Conservation (phyloP, 2,797 vertebrate genomes). For the Erethizon dorsatum region DNA sequence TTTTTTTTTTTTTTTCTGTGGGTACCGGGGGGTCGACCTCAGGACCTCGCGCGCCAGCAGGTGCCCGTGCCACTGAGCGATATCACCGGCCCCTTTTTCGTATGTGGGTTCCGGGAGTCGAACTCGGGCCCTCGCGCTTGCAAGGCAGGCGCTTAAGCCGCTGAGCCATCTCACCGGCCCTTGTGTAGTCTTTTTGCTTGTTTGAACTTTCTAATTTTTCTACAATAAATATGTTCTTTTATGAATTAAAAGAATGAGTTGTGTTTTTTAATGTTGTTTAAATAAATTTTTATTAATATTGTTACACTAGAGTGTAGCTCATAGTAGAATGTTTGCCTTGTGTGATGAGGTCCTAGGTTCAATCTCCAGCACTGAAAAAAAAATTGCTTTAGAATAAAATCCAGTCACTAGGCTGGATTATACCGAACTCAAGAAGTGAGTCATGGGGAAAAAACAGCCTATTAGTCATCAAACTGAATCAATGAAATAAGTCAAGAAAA, state of each 20-base stretch:
- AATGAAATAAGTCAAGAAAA: constrained; percentile 56
- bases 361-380: not conserved
- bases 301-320: not conserved
- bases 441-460: not conserved
- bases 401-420: not conserved
- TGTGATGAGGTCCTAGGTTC: not conserved
- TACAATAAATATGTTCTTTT: not conserved
- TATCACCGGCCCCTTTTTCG: too few species aligned
- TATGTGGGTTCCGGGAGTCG: too few species aligned
- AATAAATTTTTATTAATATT: not conserved
- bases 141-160: too few species aligned
- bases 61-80: too few species aligned
- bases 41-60: too few species aligned
- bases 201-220: constrained; percentile 46
- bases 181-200: constrained; percentile 4
- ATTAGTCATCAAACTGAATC: constrained; percentile 40
- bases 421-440: not conserved
- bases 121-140: too few species aligned
- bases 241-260: not conserved
- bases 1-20: not conserved
- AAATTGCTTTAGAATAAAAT: constrained; percentile 13
- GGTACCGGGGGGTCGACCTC: too few species aligned
- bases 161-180: too few species aligned
- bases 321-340: not conserved
- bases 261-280: not conserved